Conservation (phyloP, 2,888 invertebrate genomes). For the Erebia aethiops region DNA sequence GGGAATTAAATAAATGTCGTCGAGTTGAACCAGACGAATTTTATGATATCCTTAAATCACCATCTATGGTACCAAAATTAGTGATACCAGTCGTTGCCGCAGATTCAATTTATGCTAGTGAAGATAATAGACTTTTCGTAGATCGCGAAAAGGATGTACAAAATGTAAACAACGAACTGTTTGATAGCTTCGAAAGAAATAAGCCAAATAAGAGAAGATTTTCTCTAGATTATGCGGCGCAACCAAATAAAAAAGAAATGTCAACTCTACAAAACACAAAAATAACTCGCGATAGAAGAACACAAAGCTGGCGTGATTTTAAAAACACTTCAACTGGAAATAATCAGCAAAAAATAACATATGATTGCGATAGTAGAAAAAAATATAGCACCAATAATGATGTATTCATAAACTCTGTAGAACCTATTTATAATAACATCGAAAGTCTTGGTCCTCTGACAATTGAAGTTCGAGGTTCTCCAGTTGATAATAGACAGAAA, state of each 20-base stretch:
- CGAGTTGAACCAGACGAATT: constrained; percentile 62
- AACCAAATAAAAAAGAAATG: constrained; percentile 67
- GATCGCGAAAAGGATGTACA: constrained; percentile 55
- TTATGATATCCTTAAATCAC: constrained; percentile 60
- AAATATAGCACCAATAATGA: constrained; percentile 83
- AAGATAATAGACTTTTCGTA: constrained; percentile 61
- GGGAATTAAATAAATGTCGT: constrained; percentile 76
- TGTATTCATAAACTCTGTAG: constrained; percentile 85
- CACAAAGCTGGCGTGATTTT: constrained; percentile 73
- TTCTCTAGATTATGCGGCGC: constrained; percentile 70
- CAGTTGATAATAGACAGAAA: constrained; percentile 85
- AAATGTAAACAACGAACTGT: constrained; percentile 58
- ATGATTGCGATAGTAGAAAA: constrained; percentile 61
- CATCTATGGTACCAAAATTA: constrained; percentile 66
- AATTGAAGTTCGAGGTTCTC: constrained; percentile 90
- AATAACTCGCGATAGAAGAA: constrained; percentile 59
- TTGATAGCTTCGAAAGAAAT: constrained; percentile 70
- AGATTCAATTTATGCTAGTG: constrained; percentile 68
- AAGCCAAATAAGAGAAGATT: constrained; percentile 64
- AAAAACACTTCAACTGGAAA: constrained; percentile 55
- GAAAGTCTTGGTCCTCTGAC: constrained; percentile 89
- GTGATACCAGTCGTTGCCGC: constrained; percentile 75
- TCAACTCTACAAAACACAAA: constrained; percentile 52
- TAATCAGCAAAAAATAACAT: constrained; percentile 53
- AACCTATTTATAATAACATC: constrained; percentile 79